Conservation (phyloP, 2,113 vertebrate genomes). For the Halcyon senegalensis region DNA sequence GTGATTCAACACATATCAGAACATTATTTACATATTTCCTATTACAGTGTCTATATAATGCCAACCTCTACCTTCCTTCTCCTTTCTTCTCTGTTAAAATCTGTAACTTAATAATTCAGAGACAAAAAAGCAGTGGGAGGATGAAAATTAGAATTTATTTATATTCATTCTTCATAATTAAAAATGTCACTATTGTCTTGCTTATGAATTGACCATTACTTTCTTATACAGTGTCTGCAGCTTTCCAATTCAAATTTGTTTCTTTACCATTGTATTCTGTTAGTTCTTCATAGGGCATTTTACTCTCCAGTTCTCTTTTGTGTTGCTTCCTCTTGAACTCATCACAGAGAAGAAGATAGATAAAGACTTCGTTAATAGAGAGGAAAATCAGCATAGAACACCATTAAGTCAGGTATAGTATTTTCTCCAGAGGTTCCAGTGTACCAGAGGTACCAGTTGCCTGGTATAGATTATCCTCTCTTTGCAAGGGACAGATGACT, state of each 20-base stretch:
- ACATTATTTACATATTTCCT: background rate
- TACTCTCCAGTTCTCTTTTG: background rate
- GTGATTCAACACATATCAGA: background rate
- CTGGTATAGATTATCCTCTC: background rate
- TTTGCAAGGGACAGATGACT: background rate
- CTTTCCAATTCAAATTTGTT: background rate
- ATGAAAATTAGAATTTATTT: background rate
- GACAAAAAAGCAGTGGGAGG: background rate
- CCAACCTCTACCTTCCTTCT: background rate
- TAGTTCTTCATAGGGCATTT: background rate
- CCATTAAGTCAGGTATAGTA: accelerated
- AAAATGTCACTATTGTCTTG: background rate
- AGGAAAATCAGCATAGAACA: background rate
- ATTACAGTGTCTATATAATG: background rate
- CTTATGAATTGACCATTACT: background rate
- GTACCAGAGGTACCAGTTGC: background rate
- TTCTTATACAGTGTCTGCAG: background rate
- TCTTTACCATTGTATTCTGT: background rate
- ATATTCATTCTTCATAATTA: background rate
- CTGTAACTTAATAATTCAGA: background rate
- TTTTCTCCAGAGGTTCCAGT: background rate
- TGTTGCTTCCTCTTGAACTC: background rate
- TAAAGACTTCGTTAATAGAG: background rate
- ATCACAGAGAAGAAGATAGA: background rate
- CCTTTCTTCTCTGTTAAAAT: background rate